Evolutionary conservation across 1,140 invertebrate genomes (phyloP).

Genomic region (Drosophila kepulauana): DNA sequence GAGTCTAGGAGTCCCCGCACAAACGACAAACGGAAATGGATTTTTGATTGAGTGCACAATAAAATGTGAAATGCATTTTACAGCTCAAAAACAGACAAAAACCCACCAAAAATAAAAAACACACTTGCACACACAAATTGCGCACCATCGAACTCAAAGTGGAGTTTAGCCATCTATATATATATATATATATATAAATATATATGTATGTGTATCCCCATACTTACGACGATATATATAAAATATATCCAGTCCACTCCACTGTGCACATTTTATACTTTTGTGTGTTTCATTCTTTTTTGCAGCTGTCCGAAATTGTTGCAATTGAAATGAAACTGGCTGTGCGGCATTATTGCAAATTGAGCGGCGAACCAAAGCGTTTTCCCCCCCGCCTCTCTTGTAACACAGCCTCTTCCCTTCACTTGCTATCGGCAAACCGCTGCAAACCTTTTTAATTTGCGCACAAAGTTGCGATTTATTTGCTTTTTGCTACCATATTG

Average conservation of each 20-base stretch:
- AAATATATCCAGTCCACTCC: neutral
- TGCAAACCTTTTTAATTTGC: slow-evolving; percentile 68
- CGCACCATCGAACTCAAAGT: slow-evolving; percentile 22
- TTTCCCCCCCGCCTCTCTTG: slow-evolving; percentile 11
- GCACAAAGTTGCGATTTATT: slow-evolving; percentile 68
- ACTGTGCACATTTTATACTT: slow-evolving; percentile 37
- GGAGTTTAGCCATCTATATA: slow-evolving; percentile 61
- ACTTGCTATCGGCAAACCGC: neutral
- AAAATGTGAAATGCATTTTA: slow-evolving; percentile 83
- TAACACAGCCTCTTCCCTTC: too few relatives aligned
- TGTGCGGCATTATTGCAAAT: slow-evolving; percentile 56
- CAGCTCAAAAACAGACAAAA: slow-evolving; percentile 63
- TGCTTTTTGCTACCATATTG: slow-evolving; percentile 50
- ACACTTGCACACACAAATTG: slow-evolving; percentile 10
- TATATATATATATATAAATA: slow-evolving; percentile 12
- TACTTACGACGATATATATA: slow-evolving; percentile 11
- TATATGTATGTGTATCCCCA: slow-evolving; percentile 1
- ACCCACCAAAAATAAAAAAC: slow-evolving; percentile 26
- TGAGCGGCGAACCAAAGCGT: slow-evolving; percentile 44
- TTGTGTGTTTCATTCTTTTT: slow-evolving; percentile 27
- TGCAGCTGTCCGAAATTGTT: slow-evolving; percentile 42
- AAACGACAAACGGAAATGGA: slow-evolving; percentile 77
- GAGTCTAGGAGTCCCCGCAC: slow-evolving; percentile 10
- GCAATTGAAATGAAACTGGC: slow-evolving; percentile 56
- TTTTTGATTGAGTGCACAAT: slow-evolving; percentile 83